Evolutionary conservation across 2,113 vertebrate species (phyloP), one percentile per base, ranked within the genome.

Genomic region (Nettapus auritus): DNA sequence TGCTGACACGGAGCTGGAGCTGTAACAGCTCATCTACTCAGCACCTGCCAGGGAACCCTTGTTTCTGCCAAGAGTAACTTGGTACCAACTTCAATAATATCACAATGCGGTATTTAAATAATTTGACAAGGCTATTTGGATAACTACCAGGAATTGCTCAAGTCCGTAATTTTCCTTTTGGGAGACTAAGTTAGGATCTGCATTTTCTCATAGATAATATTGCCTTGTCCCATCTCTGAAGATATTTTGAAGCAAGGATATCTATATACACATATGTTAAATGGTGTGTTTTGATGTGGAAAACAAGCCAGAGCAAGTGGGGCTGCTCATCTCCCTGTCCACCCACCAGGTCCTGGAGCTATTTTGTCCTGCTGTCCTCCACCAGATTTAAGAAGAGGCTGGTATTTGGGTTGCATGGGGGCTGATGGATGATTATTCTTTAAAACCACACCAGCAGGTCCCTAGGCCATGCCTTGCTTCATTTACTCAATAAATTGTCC

Each of bases 31-130:
- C 98, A 98, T 93, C 97, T 88, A 97, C 97, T 97, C 97, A 95
- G 97, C 98, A 98, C 98, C 98, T 99, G 98, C 98, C 98, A 98
- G 98, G 84, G 89, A 94, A 73, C 97, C 82, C 92, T 98, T 96
- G 96, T 63, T 97, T 90, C 96, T 97, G 98, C 97, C 98, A 98
- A 97, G 96, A 97, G 96, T 97, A 98, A 98, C 98, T 98, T 97
- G 97, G 98, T 98, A 98, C 98, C 98, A 97, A 98, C 98, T 98
- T 98, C 98, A 98, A 96, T 97, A 98, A 97, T 98, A 98, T 98
- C 97, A 96, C 97, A 98, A 96, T 96, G 98, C 73, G 94, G 96
- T 97, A 97, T 97, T 98, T 97, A 97, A 97, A 97, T 98, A 98
- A 98, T 98, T 98, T 97, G 96, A 97, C 98, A 97, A 98, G 98